Conservation (phyloP, 2,888 invertebrate species). For the Branchellion lobata region DNA sequence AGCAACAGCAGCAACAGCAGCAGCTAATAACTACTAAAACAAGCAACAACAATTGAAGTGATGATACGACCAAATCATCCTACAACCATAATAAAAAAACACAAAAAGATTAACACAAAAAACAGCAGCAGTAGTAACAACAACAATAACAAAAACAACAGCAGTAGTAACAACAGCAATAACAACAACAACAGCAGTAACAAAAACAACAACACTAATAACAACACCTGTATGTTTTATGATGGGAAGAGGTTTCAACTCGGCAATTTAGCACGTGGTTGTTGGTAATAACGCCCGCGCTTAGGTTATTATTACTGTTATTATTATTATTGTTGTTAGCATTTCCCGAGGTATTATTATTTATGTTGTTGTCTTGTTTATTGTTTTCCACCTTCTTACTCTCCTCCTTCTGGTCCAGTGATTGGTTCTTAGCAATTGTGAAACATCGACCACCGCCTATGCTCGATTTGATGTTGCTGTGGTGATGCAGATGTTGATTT, state of each 20-base stretch:
- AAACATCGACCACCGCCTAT: slow-evolving; percentile 21
- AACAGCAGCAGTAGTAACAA: too few relatives aligned
- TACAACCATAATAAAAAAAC: neutral
- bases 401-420: slow-evolving; percentile 1
- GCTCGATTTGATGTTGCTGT: slow-evolving; percentile 30
- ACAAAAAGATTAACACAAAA: neutral
- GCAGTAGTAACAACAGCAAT: neutral
- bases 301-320: neutral
- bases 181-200: neutral
- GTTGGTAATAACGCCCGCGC: neutral
- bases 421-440: neutral
- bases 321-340: slow-evolving; percentile 8
- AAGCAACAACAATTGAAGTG: too few relatives aligned
- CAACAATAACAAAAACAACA: neutral
- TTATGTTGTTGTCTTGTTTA: slow-evolving; percentile 6
- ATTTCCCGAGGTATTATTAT: neutral
- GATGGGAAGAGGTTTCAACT: neutral
- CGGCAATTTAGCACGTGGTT: neutral
- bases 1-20: too few relatives aligned
- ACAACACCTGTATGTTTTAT: slow-evolving; percentile 1
- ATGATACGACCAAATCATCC: neutral
- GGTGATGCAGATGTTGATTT: neutral
- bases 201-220: neutral
- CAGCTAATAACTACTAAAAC: too few relatives aligned
- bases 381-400: slow-evolving; percentile 9